Conservation (phyloP, 2,113 vertebrate genomes). For the Prolemur simus region DNA sequence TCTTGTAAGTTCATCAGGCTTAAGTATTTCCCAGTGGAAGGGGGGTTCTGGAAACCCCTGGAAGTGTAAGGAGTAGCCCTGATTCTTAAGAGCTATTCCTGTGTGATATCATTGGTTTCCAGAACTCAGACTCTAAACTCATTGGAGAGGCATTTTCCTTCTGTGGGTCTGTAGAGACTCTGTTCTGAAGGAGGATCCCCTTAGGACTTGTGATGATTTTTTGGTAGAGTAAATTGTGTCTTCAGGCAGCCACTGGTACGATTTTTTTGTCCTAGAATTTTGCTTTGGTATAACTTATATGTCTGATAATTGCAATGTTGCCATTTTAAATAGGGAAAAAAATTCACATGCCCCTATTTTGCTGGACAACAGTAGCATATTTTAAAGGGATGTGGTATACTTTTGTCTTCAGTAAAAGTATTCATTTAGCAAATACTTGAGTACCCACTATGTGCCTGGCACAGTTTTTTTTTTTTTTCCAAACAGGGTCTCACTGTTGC, state of each 20-base stretch:
- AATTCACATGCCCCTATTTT: not conserved
- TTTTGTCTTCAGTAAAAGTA: constrained; percentile 7
- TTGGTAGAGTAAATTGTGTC: constrained; percentile 15
- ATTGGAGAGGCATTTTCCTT: not conserved
- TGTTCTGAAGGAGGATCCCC: not conserved
- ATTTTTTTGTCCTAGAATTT: not conserved
- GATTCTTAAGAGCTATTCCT: not conserved
- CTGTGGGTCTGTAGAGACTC: not conserved
- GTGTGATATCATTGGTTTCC: not conserved
- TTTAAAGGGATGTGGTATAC: not conserved
- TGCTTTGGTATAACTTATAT: not conserved
- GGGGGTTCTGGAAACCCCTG: not conserved
- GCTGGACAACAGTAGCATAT: not conserved
- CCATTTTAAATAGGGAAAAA: not conserved
- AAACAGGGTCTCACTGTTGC: too few species aligned
- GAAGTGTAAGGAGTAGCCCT: not conserved
- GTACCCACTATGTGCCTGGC: not conserved
- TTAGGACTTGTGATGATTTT: constrained; percentile 18
- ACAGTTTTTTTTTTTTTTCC: not conserved
- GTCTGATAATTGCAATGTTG: not conserved
- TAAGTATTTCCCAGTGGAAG: not conserved
- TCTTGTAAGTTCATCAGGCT: not conserved
- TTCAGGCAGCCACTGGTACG: not conserved
- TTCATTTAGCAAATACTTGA: constrained; percentile 17
- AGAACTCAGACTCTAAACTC: not conserved